These are phyloP conservation scores for Xestia xanthographa DNA, from an alignment of 2,888 invertebrate genomes.

Conservation along the genomic window DNA sequence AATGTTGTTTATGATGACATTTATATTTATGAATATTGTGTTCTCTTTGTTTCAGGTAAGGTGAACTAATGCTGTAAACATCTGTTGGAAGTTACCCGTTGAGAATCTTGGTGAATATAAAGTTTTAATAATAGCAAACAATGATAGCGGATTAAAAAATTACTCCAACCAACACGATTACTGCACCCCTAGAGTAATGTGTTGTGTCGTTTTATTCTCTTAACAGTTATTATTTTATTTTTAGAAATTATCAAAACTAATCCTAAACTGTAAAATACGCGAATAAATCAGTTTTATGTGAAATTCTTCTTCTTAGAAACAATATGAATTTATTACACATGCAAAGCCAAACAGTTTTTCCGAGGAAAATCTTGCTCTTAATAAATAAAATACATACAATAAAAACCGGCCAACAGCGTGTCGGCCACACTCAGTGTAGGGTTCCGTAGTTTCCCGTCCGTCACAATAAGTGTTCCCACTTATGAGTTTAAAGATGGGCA, in stretches of 20 bases:
- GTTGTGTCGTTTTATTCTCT: background rate
- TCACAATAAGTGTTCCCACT: too few relatives aligned
- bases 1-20: background rate
- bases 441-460: too few relatives aligned
- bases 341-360: background rate
- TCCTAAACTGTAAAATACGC: background rate
- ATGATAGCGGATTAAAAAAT: background rate
- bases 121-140: background rate
- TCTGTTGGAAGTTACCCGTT: background rate
- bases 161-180: background rate
- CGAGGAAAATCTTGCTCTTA: too few relatives aligned
- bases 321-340: background rate
- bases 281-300: background rate
- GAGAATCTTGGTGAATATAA: slow-evolving; percentile 1
- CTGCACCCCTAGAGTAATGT: background rate
- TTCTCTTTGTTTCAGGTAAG: slow-evolving; percentile 46
- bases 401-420: too few relatives aligned
- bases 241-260: background rate
- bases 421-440: too few relatives aligned
- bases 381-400: background rate
- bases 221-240: background rate
- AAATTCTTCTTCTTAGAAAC: background rate
- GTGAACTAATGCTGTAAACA: background rate
- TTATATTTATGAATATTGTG: background rate
- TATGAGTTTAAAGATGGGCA: too few relatives aligned